Percentiles rank a stretch among this genome's conserved stretches.
Evolutionary conservation across 2,113 vertebrate species (phyloP).

Genomic region (Microcebus murinus): DNA sequence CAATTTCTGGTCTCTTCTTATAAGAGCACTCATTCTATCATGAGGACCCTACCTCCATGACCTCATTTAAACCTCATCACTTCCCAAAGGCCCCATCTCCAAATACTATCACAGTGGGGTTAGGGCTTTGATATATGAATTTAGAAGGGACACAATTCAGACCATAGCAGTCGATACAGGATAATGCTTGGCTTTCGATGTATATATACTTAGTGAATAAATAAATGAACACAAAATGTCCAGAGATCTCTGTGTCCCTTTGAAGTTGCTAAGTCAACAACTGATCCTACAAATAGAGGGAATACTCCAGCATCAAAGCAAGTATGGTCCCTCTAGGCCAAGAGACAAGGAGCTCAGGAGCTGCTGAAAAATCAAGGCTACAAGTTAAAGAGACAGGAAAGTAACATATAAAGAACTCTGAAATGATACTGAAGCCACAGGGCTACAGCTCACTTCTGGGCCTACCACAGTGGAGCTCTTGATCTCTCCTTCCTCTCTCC

Average conservation of each 20-base stretch:
- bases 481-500: neutral
- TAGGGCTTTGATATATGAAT: neutral
- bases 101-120: neutral
- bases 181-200: neutral
- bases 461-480: neutral
- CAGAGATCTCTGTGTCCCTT: neutral
- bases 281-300: neutral
- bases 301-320: neutral
- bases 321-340: neutral
- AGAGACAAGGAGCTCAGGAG: neutral
- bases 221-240: neutral
- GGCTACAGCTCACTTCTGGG: neutral
- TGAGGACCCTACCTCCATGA: neutral
- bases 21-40: neutral
- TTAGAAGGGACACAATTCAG: neutral
- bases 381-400: neutral
- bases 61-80: neutral
- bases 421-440: neutral
- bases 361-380: neutral
- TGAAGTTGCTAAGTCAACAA: neutral
- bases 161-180: neutral
- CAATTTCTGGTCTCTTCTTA: neutral
- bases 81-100: neutral
- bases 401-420: neutral
- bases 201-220: neutral